phyloP scores from a whole-genome alignment of 2,113 vertebrate genomes.

The Hoplias malabaricus region DNA sequence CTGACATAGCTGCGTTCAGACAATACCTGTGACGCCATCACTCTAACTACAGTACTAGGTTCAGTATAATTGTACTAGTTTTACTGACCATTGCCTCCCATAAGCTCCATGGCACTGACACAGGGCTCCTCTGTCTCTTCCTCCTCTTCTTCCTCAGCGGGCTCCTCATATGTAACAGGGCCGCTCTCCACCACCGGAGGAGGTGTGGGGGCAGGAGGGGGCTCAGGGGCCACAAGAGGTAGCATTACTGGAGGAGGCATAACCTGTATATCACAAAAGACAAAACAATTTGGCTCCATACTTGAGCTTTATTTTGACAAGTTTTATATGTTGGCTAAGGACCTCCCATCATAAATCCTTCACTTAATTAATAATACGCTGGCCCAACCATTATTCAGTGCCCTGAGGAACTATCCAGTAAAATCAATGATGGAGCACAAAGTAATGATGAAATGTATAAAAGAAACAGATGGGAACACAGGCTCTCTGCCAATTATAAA shows the following conservation, averaged over 20 bases:
- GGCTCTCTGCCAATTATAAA: not conserved
- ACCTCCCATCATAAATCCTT: not conserved
- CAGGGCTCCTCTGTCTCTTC: constrained; percentile 81
- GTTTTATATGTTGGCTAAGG: not conserved
- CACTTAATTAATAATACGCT: not conserved
- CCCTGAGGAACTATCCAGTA: not conserved
- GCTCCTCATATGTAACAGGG: constrained; percentile 77
- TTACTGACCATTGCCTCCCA: constrained; percentile 79
- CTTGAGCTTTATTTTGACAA: not conserved
- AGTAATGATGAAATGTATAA: not conserved
- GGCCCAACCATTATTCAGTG: not conserved
- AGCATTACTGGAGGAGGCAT: not conserved
- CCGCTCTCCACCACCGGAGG: constrained; percentile 77
- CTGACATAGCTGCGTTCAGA: no score
- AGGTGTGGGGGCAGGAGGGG: constrained; percentile 38
- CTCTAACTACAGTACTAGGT: not conserved
- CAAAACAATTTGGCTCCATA: not conserved
- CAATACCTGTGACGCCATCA: not conserved
- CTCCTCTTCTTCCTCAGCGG: constrained; percentile 77
- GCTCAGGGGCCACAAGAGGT: constrained; percentile 10
- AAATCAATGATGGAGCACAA: constrained; percentile 19
- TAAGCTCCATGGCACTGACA: constrained; percentile 86
- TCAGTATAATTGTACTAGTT: not conserved
- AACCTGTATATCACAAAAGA: constrained; percentile 29
- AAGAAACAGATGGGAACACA: not conserved